Evolutionary conservation across 2,113 vertebrate genomes (phyloP).

Genomic region (Micromys minutus): DNA sequence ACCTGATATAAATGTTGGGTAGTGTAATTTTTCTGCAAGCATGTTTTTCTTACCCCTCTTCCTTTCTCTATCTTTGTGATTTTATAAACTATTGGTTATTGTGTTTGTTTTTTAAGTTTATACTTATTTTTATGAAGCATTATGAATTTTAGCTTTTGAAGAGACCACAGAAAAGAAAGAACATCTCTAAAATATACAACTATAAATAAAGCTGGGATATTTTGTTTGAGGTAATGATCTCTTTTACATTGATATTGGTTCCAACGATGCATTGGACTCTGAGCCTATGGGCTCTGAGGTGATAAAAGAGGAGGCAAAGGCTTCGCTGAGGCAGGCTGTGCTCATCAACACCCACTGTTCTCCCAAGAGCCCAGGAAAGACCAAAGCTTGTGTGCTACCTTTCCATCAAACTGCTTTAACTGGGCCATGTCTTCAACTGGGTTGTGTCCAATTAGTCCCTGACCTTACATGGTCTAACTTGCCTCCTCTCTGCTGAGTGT

Average conservation of each 20-base stretch:
- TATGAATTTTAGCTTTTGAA: slow-evolving; percentile 52
- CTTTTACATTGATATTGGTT: not conserved
- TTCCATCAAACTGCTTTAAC: not conserved
- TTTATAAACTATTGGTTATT: slow-evolving; percentile 54
- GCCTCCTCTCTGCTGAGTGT: not conserved
- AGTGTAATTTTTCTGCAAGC: slow-evolving; percentile 31
- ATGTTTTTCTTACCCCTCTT: not conserved
- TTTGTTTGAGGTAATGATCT: not conserved
- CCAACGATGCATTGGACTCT: not conserved
- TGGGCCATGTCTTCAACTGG: not conserved
- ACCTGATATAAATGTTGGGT: slow-evolving; percentile 13
- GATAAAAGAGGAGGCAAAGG: not conserved
- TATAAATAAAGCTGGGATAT: not conserved
- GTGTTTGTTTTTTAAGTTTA: slow-evolving; percentile 41
- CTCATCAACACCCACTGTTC: not conserved
- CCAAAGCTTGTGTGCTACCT: not conserved
- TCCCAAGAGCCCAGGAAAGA: not conserved
- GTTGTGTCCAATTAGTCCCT: not conserved
- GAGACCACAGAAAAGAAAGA: slow-evolving; percentile 26
- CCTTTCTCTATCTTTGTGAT: not conserved
- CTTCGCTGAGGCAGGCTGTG: not conserved
- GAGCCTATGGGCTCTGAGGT: not conserved
- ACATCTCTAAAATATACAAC: not conserved
- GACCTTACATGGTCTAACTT: slow-evolving; percentile 18
- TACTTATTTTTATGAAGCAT: slow-evolving; percentile 32